Percentiles rank a stretch among this genome's conserved stretches.
Conservation (phyloP, 2,113 vertebrate genomes). For the Lasiurus cinereus region DNA sequence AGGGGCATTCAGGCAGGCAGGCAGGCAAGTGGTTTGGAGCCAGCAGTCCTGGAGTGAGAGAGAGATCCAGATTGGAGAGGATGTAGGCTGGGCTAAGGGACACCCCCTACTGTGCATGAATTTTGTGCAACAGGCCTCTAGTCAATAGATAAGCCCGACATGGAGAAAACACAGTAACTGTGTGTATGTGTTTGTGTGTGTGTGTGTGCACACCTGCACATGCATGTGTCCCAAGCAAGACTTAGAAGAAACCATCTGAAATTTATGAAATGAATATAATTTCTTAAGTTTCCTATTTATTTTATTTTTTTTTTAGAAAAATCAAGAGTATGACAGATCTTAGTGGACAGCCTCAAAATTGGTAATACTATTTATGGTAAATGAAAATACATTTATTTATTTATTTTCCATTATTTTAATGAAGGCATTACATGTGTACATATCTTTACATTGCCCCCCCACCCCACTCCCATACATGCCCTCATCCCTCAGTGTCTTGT, state of each 20-base stretch:
- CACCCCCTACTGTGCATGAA: too few species aligned
- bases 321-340: neutral
- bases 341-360: neutral
- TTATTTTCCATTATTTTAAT: too few species aligned
- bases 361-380: neutral
- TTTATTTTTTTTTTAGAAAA: slow-evolving; percentile 43
- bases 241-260: neutral
- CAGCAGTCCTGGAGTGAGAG: too few species aligned
- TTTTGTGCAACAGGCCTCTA: too few species aligned
- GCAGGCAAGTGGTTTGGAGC: too few species aligned
- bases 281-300: slow-evolving; percentile 9
- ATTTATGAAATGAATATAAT: neutral
- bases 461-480: too few species aligned
- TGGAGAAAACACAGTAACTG: neutral
- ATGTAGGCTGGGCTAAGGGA: too few species aligned
- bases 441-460: too few species aligned
- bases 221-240: neutral
- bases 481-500: too few species aligned
- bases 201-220: neutral
- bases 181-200: neutral
- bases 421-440: too few species aligned
- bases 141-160: neutral
- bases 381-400: neutral
- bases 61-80: too few species aligned
- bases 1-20: too few species aligned